Conservation (phyloP, 2,113 vertebrate species). For the Sceloporus tristichus region DNA sequence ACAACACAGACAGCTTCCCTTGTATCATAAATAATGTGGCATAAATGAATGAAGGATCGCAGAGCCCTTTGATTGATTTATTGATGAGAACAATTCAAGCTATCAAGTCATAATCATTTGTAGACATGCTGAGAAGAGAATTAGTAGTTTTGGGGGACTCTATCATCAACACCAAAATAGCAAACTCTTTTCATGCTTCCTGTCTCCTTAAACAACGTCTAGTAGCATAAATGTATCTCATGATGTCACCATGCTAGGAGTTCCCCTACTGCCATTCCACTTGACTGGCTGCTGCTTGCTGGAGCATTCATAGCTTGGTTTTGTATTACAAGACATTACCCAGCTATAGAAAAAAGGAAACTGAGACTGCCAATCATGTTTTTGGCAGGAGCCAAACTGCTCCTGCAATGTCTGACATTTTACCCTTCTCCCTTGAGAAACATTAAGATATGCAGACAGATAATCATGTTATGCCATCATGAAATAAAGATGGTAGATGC, state of each 20-base stretch:
- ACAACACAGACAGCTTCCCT: not conserved
- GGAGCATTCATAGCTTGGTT: not conserved
- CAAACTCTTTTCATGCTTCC: not conserved
- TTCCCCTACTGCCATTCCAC: not conserved
- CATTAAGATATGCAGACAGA: not conserved
- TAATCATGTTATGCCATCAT: not conserved
- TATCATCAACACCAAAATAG: not conserved
- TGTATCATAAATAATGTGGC: not conserved
- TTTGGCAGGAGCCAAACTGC: not conserved
- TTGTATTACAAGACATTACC: not conserved
- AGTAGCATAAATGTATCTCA: not conserved
- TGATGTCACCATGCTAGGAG: not conserved
- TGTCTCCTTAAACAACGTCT: not conserved
- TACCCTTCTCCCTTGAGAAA: not conserved
- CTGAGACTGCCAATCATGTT: not conserved
- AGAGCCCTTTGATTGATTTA: no score
- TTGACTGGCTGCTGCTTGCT: not conserved
- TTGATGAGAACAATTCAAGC: not conserved
- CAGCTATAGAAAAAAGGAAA: not conserved
- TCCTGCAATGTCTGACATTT: not conserved
- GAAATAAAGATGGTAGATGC: not conserved
- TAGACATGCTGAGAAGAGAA: not conserved
- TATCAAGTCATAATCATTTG: not conserved
- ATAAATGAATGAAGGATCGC: not conserved
- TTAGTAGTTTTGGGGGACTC: not conserved